Evolutionary conservation across 2,113 vertebrate species (phyloP), one percentile per base, ranked within the genome.

Genomic region (Rallus limicola): DNA sequence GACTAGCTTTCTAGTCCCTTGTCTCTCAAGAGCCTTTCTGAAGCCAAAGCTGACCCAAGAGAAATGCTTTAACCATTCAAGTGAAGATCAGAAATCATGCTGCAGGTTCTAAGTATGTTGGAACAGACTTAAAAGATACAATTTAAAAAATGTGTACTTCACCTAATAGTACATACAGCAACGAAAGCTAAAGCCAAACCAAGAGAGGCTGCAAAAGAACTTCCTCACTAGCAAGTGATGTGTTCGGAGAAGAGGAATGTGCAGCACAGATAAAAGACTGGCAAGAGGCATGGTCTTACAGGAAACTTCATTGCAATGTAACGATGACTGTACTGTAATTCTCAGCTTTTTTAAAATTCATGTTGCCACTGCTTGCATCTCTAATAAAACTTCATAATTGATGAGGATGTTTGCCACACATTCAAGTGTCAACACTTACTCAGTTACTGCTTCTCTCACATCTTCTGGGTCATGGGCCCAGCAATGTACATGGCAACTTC

Each of bases 201-300:
- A 36, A 40, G 26, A 52, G 36, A 64, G 42, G 42, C 31, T 42
- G 26, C 11, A 55, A 42, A 60, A 50, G 16, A 60, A 79, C 19
- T 31, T 28, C 24, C 29, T 56, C 50, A 50, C 15, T 12, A 36
- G 67, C 24, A 65, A 56, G 17, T 0, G 9, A 31, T 10, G 46
- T 0, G 1, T 6, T 10, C 0, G 0, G 36, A 29, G 11, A 34
- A 17, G 14, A 7, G 33, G 52, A 10, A 12, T 3, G 14, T 4
- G 67, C 44, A 50, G 33, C 72, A 70, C 42, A 16, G 29, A 11
- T 23, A 2, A 1, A 36, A 23, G 34, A 15, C 31, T 10, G 42
- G 50, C 1, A 36, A 38, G 0, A 31, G 34, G 5, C 2, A 6
- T 0, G 6, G n/a, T 8, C 7, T 6, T 10, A 62, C 12, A n/a